These are phyloP conservation scores for Craniophora ligustri DNA, from an alignment of 2,888 invertebrate species.

Conservation along the genomic window DNA sequence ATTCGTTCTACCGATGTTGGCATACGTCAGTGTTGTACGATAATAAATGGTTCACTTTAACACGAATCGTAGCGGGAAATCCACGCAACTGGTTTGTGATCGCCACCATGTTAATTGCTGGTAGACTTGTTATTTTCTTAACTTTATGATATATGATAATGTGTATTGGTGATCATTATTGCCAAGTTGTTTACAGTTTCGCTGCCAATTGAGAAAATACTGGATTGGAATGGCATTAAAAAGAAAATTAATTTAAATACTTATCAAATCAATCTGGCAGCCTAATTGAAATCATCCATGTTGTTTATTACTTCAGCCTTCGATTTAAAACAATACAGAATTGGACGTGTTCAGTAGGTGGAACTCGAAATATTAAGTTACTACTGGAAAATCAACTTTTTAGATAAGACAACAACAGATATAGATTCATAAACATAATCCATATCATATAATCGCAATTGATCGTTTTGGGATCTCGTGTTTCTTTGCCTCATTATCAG, in stretches of 20 bases:
- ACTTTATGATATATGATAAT: conserved; percentile 60
- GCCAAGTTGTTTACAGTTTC: conserved; percentile 67
- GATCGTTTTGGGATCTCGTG: conserved; percentile 6
- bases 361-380: neutral
- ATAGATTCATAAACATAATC: conserved; percentile 7
- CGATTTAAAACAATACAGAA: conserved; percentile 26
- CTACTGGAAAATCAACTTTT: conserved; percentile 19
- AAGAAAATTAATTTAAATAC: conserved; percentile 22
- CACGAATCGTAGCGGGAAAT: conserved; percentile 86
- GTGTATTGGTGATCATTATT: conserved; percentile 62
- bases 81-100: conserved; percentile 86
- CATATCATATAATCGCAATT: conserved; percentile 19
- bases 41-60: conserved; percentile 86
- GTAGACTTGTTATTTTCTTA: conserved; percentile 75
- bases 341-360: conserved; percentile 1
- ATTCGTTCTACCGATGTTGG: conserved; percentile 60
- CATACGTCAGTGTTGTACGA: conserved; percentile 82
- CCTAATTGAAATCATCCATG: conserved; percentile 35
- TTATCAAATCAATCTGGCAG: conserved; percentile 28
- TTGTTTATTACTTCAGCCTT: conserved; percentile 36
- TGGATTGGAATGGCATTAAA: conserved; percentile 20
- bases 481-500: conserved; percentile 15
- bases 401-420: conserved; percentile 16
- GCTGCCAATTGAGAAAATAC: conserved; percentile 50
- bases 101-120: conserved; percentile 81